phyloP scores from a whole-genome alignment of 2,113 vertebrate species.

The Mesoclemmys tuberculata region DNA sequence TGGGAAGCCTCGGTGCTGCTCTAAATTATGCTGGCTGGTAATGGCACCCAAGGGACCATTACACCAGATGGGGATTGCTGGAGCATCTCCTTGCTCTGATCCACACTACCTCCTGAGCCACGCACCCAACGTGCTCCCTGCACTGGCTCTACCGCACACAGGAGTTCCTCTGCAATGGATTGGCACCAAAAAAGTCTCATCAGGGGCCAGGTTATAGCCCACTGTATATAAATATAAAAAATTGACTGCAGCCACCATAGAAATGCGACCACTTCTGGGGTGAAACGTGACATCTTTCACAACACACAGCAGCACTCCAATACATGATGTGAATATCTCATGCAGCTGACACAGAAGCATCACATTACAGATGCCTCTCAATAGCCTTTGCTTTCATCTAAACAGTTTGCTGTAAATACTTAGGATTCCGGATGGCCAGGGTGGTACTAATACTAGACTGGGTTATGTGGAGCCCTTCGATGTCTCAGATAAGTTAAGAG shows the following conservation, averaged over 20 bases:
- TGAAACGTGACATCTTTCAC: background rate
- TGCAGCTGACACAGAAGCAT: rapidly evolving
- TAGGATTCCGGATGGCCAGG: background rate
- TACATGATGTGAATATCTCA: rapidly evolving
- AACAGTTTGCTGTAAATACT: background rate
- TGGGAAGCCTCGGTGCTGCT: rapidly evolving
- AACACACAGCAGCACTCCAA: rapidly evolving
- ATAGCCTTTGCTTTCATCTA: background rate
- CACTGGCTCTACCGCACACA: background rate
- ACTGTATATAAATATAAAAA: background rate
- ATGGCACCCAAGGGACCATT: background rate
- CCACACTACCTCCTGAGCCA: background rate
- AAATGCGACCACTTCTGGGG: background rate
- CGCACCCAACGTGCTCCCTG: background rate
- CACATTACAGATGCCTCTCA: rapidly evolving
- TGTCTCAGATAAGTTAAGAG: background rate
- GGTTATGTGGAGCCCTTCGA: background rate
- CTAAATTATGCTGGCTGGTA: background rate
- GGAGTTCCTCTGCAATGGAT: rapidly evolving
- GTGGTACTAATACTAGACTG: background rate
- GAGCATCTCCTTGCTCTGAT: background rate
- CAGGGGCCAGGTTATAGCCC: background rate
- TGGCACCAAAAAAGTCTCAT: background rate
- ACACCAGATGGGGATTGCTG: background rate
- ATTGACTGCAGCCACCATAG: background rate